Evolutionary conservation across 2,888 invertebrate genomes (phyloP), one percentile per base, ranked within the genome.

Genomic region (Athalia rosae): DNA sequence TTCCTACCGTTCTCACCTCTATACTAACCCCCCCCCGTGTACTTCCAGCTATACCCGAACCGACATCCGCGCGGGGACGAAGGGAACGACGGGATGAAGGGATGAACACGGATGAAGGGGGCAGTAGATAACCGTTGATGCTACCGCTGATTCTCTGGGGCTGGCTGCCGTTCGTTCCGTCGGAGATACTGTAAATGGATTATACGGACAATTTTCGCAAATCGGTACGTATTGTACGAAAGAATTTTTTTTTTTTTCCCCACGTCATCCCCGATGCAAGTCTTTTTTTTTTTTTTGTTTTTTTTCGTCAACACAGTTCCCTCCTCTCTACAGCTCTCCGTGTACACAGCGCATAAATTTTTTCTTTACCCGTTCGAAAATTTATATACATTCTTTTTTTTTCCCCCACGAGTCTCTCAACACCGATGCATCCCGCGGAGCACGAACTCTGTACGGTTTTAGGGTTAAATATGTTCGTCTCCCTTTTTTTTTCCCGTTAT

Each of bases 1-100:
- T 28, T 59, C 7, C 13, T 53, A 67, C 67, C 28, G 84, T 84
- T 86, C 86, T 85, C 87, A 83, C 85, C 85, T 84, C n/a, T n/a
- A n/a, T n/a, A 83, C 87, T 86, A 85, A 86, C 86, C 85, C 87
- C 87, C 87, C 87, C 28, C 61, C 28, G 63, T 67, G 67, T 71
- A 28, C 28, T 71, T 71, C n/a, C 56, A 59, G 41, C 53, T 67
- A 41, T 59, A 28, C 59, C n/a, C n/a, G 9, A 59, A 15, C 15
- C 59, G 48, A 67, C 50, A 53, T n/a, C 41, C 41, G 28, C 28
- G 43, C 53, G 11, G 28, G 67, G 28, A 64, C 47, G n/a, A 28
- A 28, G 28, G 28, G 28, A 28, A 28, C 2, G 28, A 3, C 7
- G 13, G 15, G 4, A 47, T 13, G n/a, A 4, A 3, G 66, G 11